Base-by-base conservation (phyloP, 2,797 vertebrate genomes). In the Bradypus variegatus region DNA sequence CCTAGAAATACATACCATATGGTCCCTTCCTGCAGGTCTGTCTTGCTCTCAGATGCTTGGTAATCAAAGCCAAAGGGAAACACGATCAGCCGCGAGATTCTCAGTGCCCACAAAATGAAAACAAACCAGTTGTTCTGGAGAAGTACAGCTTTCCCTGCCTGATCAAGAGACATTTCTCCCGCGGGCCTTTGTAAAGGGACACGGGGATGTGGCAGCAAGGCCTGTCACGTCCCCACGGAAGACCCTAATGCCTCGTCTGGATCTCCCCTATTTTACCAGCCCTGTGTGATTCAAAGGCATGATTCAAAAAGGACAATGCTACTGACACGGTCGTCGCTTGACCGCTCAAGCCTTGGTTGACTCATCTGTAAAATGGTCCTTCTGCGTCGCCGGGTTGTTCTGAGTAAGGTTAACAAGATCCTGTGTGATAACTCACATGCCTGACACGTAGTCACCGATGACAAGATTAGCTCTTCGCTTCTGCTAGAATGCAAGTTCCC, bases 21-120 rank as follows among this genome's bases (percentile, higher is more conserved):
- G 62, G 72, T 60, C 60, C 83, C 91, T 77, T 67, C 45, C 87
- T 73, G 67, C 70, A 60, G n/a, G 89, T 82, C 25, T 55, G 83
- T 86, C 67, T 25, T 45, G 87, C 77, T 80, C 77, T 78, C 82
- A 38, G 85, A 93, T 88, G 75, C 87, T 83, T 18, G n/a, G 88
- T 41, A 67, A 89, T 88, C 78, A 62, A 38, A 93, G 36, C 70
- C 70, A 83, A 65, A 83, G 76, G 78, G 76, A 90, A 94, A 85
- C 76, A 67, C 0, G 15, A 91, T 65, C 92, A 3, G 33, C 62
- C 64, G 23, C 0, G 33, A 76, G 92, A 33, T 13, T 11, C 82
- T 27, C 38, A 0, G 75, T 48, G 79, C 70, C 58, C 53, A 13
- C 38, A 73, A 70, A 48, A 75, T 2, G 67, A 48, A 69, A 86